A percentile compares a stretch with the other conserved stretches of the same genome.
Evolutionary conservation across 2,888 invertebrate genomes (phyloP).

Genomic region (Agapostemon virescens): DNA sequence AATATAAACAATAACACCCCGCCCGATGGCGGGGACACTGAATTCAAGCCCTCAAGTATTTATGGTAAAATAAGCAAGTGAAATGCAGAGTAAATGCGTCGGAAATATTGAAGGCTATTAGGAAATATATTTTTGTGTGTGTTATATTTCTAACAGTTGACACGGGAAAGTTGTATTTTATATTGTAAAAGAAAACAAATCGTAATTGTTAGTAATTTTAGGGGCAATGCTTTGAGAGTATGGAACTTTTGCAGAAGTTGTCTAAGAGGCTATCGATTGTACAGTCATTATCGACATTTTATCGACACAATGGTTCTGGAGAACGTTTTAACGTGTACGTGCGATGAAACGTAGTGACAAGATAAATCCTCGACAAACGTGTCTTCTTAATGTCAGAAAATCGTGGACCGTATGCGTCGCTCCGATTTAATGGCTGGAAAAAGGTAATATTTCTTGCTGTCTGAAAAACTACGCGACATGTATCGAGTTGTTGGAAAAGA

Average conservation of each 20-base stretch:
- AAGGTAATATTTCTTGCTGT: not conserved
- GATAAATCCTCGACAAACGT: slow-evolving; percentile 4
- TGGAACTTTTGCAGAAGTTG: not conserved
- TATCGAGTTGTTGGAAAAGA: too few species aligned
- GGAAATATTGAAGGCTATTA: too few species aligned
- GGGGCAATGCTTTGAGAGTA: not conserved
- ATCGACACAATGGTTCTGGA: not conserved
- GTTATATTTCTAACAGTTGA: too few species aligned
- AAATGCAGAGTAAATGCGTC: too few species aligned
- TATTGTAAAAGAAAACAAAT: too few species aligned
- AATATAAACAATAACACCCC: too few species aligned
- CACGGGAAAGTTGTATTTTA: too few species aligned
- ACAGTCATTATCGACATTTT: not conserved
- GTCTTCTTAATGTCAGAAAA: not conserved
- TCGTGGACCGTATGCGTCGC: not conserved
- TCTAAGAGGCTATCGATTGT: not conserved
- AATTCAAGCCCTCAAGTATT: too few species aligned
- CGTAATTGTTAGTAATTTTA: too few species aligned
- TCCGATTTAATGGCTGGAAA: not conserved
- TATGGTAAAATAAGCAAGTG: too few species aligned
- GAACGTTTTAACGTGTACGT: not conserved
- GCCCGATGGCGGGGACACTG: too few species aligned
- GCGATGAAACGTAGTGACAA: not conserved
- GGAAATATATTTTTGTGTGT: too few species aligned
- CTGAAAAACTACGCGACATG: not conserved